Conservation (phyloP, 2,113 vertebrate genomes). For the Nycticryphes semicollaris region DNA sequence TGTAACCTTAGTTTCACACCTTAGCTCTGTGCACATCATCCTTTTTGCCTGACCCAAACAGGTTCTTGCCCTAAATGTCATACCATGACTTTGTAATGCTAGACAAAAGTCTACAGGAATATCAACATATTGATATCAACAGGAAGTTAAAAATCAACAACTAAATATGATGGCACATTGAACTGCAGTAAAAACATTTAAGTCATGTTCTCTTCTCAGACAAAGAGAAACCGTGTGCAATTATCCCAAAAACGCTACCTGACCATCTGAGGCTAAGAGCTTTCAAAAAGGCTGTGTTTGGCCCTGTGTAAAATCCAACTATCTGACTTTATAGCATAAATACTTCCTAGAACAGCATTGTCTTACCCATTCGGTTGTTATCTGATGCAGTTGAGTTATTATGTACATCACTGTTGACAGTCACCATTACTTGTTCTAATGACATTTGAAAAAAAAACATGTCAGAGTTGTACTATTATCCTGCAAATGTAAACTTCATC, state of each 20-base stretch:
- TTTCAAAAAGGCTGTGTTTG: background rate
- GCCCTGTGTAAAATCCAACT: background rate
- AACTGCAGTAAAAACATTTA: background rate
- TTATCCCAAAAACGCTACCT: background rate
- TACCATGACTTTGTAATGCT: background rate
- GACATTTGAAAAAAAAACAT: conserved; percentile 37
- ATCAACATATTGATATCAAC: no score
- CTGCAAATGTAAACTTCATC: background rate
- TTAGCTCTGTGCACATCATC: background rate
- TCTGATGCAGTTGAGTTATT: conserved; percentile 66
- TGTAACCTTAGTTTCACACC: background rate
- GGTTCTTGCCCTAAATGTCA: background rate
- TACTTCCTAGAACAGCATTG: conserved; percentile 34
- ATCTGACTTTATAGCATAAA: background rate
- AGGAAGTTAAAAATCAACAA: background rate
- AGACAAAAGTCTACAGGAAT: no score
- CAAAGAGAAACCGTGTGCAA: background rate
- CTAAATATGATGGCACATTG: background rate
- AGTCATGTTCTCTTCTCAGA: background rate
- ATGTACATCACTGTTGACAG: conserved; percentile 55
- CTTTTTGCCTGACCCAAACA: background rate
- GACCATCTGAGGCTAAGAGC: background rate
- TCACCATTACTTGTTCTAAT: conserved; percentile 63
- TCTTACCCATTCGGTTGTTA: conserved; percentile 65
- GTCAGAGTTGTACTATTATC: background rate